Base-by-base conservation (phyloP, 2,113 vertebrate genomes). In the Scytalopus superciliaris region DNA sequence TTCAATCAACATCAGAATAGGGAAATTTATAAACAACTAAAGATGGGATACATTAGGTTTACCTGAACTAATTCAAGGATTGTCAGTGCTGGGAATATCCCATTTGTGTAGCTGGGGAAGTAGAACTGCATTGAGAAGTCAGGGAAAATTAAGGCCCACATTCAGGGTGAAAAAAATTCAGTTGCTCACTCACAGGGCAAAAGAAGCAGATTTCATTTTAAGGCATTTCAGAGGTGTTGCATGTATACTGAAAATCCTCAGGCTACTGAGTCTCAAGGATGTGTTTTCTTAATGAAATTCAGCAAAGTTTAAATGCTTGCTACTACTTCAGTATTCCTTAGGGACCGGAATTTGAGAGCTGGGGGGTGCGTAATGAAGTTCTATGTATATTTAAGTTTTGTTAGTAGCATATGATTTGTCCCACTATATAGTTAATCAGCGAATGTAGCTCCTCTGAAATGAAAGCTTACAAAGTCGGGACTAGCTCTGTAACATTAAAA, bases 311-410 rank as follows among this genome's bases (percentile, higher is more conserved):
- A 96, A 97, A 86, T 67, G 44, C 45, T 88, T 94, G 62, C 40
- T 96, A 42, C 75, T 87, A 84, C 79, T 97, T 97, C 95, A 94
- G 23, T 93, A 96, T 90, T 94, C 91, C 85, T 92, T 49, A 72
- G 84, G 39, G 90, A 94, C 42, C 70, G 31, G 66, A 70, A 87
- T 52, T 75, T 94, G 84, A 69, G 87, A 92, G 67, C 79, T 87
- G 12, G 40, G 74, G 67, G 62, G 50, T 66, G 39, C 86, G 55
- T 97, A 96, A 97, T 94, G 83, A 96, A 96, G 83, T 39, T 94
- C 66, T 87, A 13, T 87, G 91, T 96, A 92, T 96, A 90, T 96
- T 97, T 95, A 79, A 82, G 90, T 96, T 97, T 97, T 97, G 77
- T 93, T 96, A 96, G 83, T 82, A 91, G 30, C 76, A 80, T 90